Base-by-base conservation (phyloP, 2,797 vertebrate species). In the Nasua narica region DNA sequence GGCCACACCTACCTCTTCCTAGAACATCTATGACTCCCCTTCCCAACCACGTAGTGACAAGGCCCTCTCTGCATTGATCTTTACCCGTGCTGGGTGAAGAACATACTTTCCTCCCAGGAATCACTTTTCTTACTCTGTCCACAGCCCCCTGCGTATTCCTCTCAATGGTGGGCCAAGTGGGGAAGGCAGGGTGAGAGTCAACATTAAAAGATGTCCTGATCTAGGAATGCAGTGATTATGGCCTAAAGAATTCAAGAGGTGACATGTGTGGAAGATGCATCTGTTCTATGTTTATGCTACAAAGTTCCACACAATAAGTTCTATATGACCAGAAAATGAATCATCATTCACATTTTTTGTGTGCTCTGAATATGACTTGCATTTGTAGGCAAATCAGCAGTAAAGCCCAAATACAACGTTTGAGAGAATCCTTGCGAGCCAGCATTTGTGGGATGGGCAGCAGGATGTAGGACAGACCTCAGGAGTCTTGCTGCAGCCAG, bases 231-330 rank as follows among this genome's bases (percentile, higher is more conserved):
- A 46, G 16, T 60, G 35, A 91, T 79, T 74, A 81, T 52, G 10
- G 3, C 10, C 50, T 56, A 93, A 48, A 35, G 43, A 37, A 50
- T 76, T 83, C 69, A 89, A 82, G 46, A 65, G 29, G 86, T 74
- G 60, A 56, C 25, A 54, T 29, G 14, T 3, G 43, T 72, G 54
- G 58, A 32, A 94, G 58, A 77, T 54, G 8, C 29, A 83, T 83
- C 69, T 77, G 1, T 56, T 83, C 4, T 89, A 32, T 48, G 7
- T 65, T 78, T 74, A 86, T 12, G 15, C 27, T 74, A 46, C 35
- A 19, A 86, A 83, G 40, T 86, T 93, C 21, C 81, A 72, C 25
- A 74, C 21, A 79, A 74, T 87, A 91, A 86, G 43, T 77, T 69
- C 23, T 32, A 19, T 10, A 40, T 62, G 60, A 78, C 21, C 58